Base-by-base conservation (phyloP, 37 sponge, comb jelly and placozoan species). In the Spongia lamella region DNA sequence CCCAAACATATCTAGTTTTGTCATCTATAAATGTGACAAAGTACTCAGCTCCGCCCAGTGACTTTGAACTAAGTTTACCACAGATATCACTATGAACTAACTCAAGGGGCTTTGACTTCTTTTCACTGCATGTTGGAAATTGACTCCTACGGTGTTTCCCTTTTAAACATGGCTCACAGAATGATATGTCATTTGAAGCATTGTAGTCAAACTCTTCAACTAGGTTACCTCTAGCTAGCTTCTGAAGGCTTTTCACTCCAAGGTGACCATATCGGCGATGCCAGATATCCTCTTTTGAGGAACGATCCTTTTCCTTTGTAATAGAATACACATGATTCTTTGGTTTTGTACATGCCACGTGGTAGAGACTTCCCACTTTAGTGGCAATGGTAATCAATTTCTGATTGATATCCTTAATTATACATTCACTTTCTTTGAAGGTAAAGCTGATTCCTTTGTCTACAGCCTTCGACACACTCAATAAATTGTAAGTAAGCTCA, bases 391-490 rank as follows among this genome's bases (percentile, higher is more conserved):
- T 38, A 34, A 66, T 34, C 22, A 66, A 43, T 11, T 40, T 15
- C 11, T 38, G 38, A 30, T 21, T 66, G 36, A n/a, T 37, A 21
- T 66, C 68, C 38, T n/a, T 38, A 20, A 66, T 7, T 66, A 5
- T 66, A 40, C 39, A 36, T 38, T 22, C 68, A 30, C 36, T 22
- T 4, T 66, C 14, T 24, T 66, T 21, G 36, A 66, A 38, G 22
- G 34, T 66, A 38, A 38, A 11, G 3, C 11, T 38, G 34, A 38
- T 37, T 7, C 68, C 36, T 66, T 9, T 66, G 32, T 66, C 68
- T 13, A 33, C 38, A 24, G 43, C 38, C 68, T 66, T 66, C 43
- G 68, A 66, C 68, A 66, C 68, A 66, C 68, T 66, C 68, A 66
- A 3, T 6, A 66, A 38, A 51, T 26, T 25, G 17, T 77, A 62